A percentile compares a stretch with the other conserved stretches of the same genome.
Evolutionary conservation across 1,140 invertebrate genomes (phyloP).

Genomic region (Littorina saxatilis): DNA sequence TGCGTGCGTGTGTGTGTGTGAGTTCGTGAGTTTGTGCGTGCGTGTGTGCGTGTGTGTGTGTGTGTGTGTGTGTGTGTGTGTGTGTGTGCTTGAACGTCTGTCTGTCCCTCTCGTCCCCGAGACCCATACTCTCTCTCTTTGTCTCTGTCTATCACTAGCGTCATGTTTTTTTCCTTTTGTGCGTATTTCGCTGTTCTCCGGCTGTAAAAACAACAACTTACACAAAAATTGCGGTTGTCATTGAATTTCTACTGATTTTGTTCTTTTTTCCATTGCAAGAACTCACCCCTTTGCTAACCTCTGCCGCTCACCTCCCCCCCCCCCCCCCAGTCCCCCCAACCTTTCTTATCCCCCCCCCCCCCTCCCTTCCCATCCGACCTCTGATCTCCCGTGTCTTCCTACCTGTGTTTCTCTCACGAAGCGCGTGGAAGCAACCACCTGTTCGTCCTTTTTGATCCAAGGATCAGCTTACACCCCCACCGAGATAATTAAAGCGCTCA

Average conservation of each 20-base stretch:
- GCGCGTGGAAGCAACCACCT: not conserved
- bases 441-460: not conserved
- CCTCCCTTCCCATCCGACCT: not conserved
- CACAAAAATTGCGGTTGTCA: too few species aligned
- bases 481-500: not conserved
- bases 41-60: too few species aligned
- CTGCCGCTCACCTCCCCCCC: not conserved
- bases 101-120: conserved; percentile 1
- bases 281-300: not conserved
- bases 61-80: too few species aligned
- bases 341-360: not conserved
- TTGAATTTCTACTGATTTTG: too few species aligned
- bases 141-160: not conserved
- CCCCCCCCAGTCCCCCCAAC: not conserved
- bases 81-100: not conserved
- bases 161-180: not conserved
- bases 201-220: not conserved
- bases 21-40: too few species aligned
- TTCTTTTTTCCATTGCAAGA: too few species aligned
- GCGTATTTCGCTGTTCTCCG: not conserved
- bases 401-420: not conserved
- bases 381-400: not conserved
- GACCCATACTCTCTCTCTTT: not conserved
- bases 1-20: too few species aligned
- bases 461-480: conserved; percentile 18